Evolutionary conservation across 1,140 invertebrate species (phyloP).

Genomic region (Wasmannia auropunctata): DNA sequence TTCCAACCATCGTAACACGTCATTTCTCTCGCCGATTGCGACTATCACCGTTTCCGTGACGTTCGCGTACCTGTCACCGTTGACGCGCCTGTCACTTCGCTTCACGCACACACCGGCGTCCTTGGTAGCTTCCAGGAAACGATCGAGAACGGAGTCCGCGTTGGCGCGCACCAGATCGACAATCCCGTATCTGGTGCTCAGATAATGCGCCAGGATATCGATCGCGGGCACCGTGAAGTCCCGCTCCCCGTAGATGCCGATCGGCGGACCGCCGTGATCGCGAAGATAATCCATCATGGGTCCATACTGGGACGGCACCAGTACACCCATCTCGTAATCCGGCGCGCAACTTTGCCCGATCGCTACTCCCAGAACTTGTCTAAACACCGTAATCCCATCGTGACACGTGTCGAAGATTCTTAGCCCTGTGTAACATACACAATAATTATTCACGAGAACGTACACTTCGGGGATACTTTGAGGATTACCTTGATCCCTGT

Average conservation of each 20-base stretch:
- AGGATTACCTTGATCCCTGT: not conserved
- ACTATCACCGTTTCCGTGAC: conserved; percentile 72
- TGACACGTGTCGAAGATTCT: conserved; percentile 81
- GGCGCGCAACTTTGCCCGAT: conserved; percentile 77
- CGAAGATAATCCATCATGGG: conserved; percentile 74
- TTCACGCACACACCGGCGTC: conserved; percentile 79
- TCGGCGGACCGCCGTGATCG: conserved; percentile 75
- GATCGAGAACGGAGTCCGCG: conserved; percentile 55
- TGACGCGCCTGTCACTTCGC: conserved; percentile 61
- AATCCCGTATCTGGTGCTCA: conserved; percentile 73
- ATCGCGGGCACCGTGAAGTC: conserved; percentile 77
- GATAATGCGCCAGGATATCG: conserved; percentile 75
- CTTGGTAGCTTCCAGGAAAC: conserved; percentile 71
- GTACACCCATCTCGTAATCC: conserved; percentile 79
- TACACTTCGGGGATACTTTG: not conserved
- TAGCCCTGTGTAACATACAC: conserved; percentile 72
- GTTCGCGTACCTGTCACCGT: conserved; percentile 52
- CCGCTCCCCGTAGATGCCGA: conserved; percentile 74
- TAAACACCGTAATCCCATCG: conserved; percentile 78
- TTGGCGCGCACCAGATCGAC: conserved; percentile 78
- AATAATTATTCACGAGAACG: not conserved
- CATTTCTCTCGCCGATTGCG: conserved; percentile 71
- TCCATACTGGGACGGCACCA: conserved; percentile 73
- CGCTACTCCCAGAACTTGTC: conserved; percentile 74
- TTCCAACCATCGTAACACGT: conserved; percentile 77